These are phyloP conservation scores for Galago senegalensis DNA, from an alignment of 2,797 vertebrate genomes.

Conservation along the genomic window DNA sequence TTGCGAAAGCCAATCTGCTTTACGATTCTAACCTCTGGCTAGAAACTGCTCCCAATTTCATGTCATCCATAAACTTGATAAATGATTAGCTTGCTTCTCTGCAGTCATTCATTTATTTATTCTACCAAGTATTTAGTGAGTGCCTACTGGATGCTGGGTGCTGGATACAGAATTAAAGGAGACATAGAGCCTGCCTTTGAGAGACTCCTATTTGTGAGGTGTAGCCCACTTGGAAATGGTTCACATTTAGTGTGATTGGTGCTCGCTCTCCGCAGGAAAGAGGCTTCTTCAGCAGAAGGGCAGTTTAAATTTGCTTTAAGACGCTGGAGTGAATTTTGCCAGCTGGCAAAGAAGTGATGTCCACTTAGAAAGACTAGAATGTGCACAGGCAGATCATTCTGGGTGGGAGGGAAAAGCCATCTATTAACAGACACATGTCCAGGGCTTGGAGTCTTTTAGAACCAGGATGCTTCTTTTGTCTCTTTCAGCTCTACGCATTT, in stretches of 20 bases:
- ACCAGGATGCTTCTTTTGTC: not conserved
- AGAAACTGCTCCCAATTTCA: constrained; percentile 81
- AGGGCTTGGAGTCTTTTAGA: not conserved
- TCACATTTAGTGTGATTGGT: not conserved
- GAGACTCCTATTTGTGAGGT: not conserved
- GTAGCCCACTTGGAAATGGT: not conserved
- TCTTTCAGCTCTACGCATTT: not conserved
- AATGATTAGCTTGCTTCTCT: constrained; percentile 70
- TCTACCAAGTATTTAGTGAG: constrained; percentile 69
- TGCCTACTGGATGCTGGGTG: constrained; percentile 63
- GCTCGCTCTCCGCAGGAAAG: not conserved
- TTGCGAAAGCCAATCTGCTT: constrained; percentile 83
- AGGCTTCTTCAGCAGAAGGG: not conserved
- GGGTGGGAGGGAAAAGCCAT: not conserved
- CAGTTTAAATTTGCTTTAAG: not conserved
- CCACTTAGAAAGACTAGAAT: not conserved
- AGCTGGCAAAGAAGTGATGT: not conserved
- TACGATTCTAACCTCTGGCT: constrained; percentile 84
- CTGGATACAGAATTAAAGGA: not conserved
- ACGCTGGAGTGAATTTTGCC: not conserved
- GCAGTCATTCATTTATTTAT: constrained; percentile 72
- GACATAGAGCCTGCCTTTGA: not conserved
- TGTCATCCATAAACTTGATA: constrained; percentile 83
- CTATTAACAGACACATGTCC: not conserved
- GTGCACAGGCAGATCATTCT: not conserved